A percentile compares a stretch with the other conserved stretches of the same genome.
phyloP scores from a whole-genome alignment of 2,113 vertebrate genomes.

The Prinia subflava region DNA sequence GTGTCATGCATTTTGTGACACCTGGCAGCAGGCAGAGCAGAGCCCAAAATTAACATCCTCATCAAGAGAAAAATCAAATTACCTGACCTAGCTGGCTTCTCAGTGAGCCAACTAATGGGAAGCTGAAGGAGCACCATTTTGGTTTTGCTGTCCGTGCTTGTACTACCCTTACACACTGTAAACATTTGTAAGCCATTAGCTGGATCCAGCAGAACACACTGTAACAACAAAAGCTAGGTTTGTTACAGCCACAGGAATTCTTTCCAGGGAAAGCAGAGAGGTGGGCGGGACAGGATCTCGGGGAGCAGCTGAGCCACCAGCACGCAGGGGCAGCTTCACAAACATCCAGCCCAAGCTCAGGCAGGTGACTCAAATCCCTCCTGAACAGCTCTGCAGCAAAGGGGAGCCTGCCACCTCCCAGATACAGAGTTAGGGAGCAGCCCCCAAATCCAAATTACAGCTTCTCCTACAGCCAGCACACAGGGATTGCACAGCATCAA shows the following conservation, averaged over 20 bases:
- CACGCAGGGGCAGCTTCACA: neutral
- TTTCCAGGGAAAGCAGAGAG: neutral
- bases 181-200: constrained; percentile 43
- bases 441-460: neutral
- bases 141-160: neutral
- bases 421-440: neutral
- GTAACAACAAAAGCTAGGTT: neutral
- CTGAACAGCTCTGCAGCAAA: neutral
- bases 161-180: neutral
- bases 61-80: neutral
- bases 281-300: neutral
- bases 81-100: accelerated
- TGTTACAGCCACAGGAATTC: neutral
- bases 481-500: neutral
- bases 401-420: neutral
- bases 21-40: neutral
- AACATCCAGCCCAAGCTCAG: neutral
- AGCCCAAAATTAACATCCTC: neutral
- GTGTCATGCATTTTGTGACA: accelerated
- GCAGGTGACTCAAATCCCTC: neutral
- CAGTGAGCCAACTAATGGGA: neutral
- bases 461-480: neutral
- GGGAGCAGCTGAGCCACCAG: neutral
- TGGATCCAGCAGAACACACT: neutral
- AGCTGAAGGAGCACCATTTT: neutral